Conservation (phyloP, 2,797 vertebrate species). For the Valencia hispanica region DNA sequence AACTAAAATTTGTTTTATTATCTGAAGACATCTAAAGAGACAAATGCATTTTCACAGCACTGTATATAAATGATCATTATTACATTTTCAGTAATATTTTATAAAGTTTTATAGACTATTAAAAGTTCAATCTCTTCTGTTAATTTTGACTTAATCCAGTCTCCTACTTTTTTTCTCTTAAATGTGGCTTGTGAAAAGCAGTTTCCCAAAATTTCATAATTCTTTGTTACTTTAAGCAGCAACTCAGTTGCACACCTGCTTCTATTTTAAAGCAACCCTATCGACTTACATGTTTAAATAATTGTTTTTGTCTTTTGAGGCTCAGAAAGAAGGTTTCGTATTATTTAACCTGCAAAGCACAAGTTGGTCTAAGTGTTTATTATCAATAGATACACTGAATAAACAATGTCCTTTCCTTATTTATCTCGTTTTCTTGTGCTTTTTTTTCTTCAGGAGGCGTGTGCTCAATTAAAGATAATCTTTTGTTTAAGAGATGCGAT, state of each 20-base stretch:
- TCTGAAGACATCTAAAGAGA: neutral
- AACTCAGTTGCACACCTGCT: neutral
- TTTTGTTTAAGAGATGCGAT: conserved; percentile 25
- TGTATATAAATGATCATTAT: neutral
- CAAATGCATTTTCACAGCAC: neutral
- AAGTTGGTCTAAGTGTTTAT: neutral
- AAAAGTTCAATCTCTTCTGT: too few relatives aligned
- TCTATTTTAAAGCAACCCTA: neutral
- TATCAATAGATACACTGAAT: neutral
- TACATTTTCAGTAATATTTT: neutral
- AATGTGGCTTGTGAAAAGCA: neutral
- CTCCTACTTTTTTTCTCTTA: neutral
- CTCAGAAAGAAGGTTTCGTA: neutral
- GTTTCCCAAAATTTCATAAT: neutral
- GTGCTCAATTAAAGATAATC: neutral
- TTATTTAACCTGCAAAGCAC: neutral
- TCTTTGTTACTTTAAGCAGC: neutral
- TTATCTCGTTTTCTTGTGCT: neutral
- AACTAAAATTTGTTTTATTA: too few relatives aligned
- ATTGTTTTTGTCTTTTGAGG: neutral
- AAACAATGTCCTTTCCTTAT: neutral
- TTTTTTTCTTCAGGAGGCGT: neutral
- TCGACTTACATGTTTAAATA: neutral
- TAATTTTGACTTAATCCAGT: neutral
- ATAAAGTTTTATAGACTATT: too few relatives aligned